A percentile compares a stretch with the other conserved stretches of the same genome.
Evolutionary conservation across 2,113 vertebrate genomes (phyloP).

Genomic region (Chunga burmeisteri): DNA sequence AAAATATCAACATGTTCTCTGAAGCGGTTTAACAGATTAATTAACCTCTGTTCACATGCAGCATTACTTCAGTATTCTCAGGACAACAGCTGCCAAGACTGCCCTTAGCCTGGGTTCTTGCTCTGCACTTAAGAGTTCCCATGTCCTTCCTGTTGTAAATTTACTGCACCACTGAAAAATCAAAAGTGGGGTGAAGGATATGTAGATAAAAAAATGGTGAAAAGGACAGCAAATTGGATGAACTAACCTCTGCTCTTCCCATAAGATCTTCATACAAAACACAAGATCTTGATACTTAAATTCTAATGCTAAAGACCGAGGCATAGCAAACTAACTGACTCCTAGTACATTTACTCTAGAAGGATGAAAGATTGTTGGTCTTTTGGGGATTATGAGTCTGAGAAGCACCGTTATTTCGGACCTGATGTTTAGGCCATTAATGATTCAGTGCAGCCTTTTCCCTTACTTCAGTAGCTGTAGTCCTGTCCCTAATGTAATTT

Average conservation of each 20-base stretch:
- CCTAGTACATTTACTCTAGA: background rate
- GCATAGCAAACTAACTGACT: background rate
- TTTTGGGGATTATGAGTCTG: background rate
- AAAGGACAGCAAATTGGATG: background rate
- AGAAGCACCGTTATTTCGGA: slow-evolving; percentile 16
- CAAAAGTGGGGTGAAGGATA: background rate
- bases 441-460: background rate
- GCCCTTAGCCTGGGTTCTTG: background rate
- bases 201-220: background rate
- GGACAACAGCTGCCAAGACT: background rate
- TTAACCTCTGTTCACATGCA: background rate
- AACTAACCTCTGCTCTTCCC: background rate
- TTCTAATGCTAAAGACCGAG: background rate
- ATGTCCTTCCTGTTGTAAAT: background rate
- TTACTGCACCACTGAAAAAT: background rate
- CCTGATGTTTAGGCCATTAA: background rate
- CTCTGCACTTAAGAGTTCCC: background rate
- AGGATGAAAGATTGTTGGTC: background rate
- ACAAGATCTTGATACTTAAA: background rate
- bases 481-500: background rate
- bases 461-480: background rate
- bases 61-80: background rate
- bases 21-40: background rate
- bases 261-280: background rate
- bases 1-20: background rate